phyloP scores from a whole-genome alignment of 2,797 vertebrate genomes.

The Serranus cabrilla region DNA sequence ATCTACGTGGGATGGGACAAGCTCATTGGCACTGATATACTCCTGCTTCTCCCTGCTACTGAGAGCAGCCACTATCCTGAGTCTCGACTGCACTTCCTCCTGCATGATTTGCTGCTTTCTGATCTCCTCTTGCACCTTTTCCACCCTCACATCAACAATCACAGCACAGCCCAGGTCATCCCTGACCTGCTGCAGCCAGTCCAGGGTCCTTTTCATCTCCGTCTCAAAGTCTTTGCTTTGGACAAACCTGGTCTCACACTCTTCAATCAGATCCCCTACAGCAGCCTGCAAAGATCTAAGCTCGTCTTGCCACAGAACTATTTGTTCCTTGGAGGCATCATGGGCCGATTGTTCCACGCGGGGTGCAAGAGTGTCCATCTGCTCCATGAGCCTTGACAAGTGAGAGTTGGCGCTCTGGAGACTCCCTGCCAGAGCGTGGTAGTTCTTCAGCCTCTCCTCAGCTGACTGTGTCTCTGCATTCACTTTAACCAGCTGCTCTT shows the following conservation, averaged over 20 bases:
- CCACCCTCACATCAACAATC: constrained; percentile 90
- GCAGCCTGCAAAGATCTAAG: constrained; percentile 89
- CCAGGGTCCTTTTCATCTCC: constrained; percentile 91
- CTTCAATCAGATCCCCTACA: constrained; percentile 89
- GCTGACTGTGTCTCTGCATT: constrained; percentile 93
- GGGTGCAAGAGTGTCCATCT: constrained; percentile 91
- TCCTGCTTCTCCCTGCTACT: constrained; percentile 93
- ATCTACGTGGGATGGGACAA: constrained; percentile 91
- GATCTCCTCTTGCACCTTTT: constrained; percentile 96
- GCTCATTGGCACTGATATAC: constrained; percentile 92
- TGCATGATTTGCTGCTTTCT: constrained; percentile 96
- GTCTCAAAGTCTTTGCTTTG: constrained; percentile 97
- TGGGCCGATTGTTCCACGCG: constrained; percentile 89
- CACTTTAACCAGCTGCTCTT: constrained; percentile 89
- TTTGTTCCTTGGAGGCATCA: constrained; percentile 87
- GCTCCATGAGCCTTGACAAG: constrained; percentile 90
- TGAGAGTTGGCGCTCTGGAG: constrained; percentile 91
- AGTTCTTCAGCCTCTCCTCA: constrained; percentile 95
- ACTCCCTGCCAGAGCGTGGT: constrained; percentile 92
- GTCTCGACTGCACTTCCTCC: constrained; percentile 95
- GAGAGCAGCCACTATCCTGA: constrained; percentile 95
- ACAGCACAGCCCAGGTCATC: constrained; percentile 88
- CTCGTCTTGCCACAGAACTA: constrained; percentile 92
- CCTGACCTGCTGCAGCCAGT: constrained; percentile 92
- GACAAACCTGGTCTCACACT: constrained; percentile 94